A percentile compares a stretch with the other conserved stretches of the same genome.
Conservation (phyloP, 2,797 vertebrate species). For the Lophius americanus region DNA sequence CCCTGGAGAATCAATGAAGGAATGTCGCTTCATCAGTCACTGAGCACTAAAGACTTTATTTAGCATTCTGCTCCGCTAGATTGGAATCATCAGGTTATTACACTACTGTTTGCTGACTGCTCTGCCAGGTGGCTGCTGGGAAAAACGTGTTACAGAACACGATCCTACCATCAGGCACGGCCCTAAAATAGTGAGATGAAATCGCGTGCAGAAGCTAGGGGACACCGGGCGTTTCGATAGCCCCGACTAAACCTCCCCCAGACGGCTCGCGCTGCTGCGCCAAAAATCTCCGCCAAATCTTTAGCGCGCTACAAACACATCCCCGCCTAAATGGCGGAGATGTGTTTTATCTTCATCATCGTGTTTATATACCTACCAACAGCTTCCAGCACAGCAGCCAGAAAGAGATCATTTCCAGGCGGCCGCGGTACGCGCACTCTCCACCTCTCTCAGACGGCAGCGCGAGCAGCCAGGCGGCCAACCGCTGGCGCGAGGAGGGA, state of each 20-base stretch:
- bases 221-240: slow-evolving; percentile 4
- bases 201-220: slow-evolving; percentile 10
- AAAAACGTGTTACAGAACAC: slow-evolving; percentile 45
- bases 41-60: too few relatives aligned
- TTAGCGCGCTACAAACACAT: slow-evolving; percentile 6
- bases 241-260: slow-evolving; percentile 3
- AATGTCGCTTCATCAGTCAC: not conserved
- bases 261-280: slow-evolving; percentile 24
- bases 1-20: slow-evolving; percentile 3
- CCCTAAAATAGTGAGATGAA: slow-evolving; percentile 49
- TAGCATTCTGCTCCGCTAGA: too few relatives aligned
- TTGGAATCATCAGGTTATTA: not conserved
- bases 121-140: not conserved
- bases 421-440: slow-evolving; percentile 65
- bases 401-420: slow-evolving; percentile 78
- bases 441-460: slow-evolving; percentile 60
- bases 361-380: slow-evolving; percentile 67
- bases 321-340: not conserved
- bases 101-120: not conserved
- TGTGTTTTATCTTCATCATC: not conserved
- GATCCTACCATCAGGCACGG: slow-evolving; percentile 23
- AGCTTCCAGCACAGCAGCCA: slow-evolving; percentile 80
- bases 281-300: slow-evolving; percentile 24
- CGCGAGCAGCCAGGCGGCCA: slow-evolving; percentile 70
- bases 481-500: slow-evolving; percentile 61